Evolutionary conservation across 2,113 vertebrate species (phyloP), one percentile per base, ranked within the genome.

Genomic region (Protobothrops mucrosquamatus): DNA sequence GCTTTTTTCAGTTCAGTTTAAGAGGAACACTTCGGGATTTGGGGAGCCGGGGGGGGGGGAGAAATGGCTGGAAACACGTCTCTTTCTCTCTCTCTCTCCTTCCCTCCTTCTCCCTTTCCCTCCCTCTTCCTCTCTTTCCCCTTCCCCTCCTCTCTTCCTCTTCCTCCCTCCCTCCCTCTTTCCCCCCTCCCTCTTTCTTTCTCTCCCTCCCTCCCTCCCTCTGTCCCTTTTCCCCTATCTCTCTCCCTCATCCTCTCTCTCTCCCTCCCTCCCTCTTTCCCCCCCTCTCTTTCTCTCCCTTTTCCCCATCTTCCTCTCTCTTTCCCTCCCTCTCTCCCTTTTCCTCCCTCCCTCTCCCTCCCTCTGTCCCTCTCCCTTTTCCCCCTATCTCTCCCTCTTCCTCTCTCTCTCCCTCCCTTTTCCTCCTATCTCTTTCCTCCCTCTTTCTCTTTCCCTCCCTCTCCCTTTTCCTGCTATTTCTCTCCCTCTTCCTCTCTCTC

Each of bases 101-200:
- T 6, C 46, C 5, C 2, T 18, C 4, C 4, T 1, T 6, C 46
- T 6, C 0, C 0, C 3, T 4, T 1, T 4, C 3, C 46, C 1
- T 3, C 3, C 5, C 5, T 0, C 0, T 14, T 0, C 14, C 12
- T 14, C 12, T 3, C 43, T 3, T 3, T 43, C 3, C 3, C 43
- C 43, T 3, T 3, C 43, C 5, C 6, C 46, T 6, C 5, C 10
- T 11, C 1, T 3, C 3, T 6, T 5, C 5, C 3, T 4, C 46
- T 6, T 3, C 0, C 46, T 6, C 5, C 3, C 5, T 1, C 52
- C 1, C 12, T 12, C 14, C 15, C 1, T 15, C 2, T 14, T 1
- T 0, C 0, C 54, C 1, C 15, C 6, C 15, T 5, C 15, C 0
- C 0, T 0, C 1, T 3, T 55, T 5, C 1, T 1, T 5, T 3